A percentile compares a stretch with the other conserved stretches of the same genome.
phyloP scores from a whole-genome alignment of 2,797 vertebrate species.

The Onychomys arenicola region DNA sequence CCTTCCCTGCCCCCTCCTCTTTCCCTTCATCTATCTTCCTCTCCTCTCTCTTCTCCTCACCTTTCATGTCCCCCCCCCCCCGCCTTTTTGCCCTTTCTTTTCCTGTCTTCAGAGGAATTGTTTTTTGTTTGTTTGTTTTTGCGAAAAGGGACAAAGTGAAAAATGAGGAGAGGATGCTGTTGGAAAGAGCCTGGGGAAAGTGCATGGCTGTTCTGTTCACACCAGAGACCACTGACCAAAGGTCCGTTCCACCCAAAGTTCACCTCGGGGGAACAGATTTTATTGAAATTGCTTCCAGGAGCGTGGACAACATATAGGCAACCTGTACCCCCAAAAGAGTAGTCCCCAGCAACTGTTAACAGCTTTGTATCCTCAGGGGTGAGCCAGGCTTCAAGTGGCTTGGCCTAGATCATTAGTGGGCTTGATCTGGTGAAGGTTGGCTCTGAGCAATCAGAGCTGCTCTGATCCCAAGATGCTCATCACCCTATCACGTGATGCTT shows the following conservation, averaged over 20 bases:
- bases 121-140: no score
- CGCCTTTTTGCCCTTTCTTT: background rate
- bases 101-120: background rate
- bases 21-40: background rate
- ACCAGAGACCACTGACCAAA: background rate
- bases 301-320: background rate
- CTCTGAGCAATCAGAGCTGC: background rate
- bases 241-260: background rate
- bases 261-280: background rate
- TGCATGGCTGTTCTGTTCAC: background rate
- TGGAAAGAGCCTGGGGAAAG: background rate
- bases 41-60: rapidly evolving
- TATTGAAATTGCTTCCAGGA: background rate
- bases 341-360: background rate
- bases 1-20: no score
- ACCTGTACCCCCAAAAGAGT: background rate
- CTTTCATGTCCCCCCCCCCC: background rate
- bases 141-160: background rate
- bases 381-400: background rate
- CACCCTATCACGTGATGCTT: background rate
- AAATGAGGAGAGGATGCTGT: background rate
- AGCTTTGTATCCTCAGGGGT: background rate
- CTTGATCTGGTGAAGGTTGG: background rate
- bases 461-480: background rate
- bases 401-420: background rate